Percentiles rank a stretch among this genome's conserved stretches.
Evolutionary conservation across 1,140 invertebrate species (phyloP).

Genomic region (Chelonus insularis): DNA sequence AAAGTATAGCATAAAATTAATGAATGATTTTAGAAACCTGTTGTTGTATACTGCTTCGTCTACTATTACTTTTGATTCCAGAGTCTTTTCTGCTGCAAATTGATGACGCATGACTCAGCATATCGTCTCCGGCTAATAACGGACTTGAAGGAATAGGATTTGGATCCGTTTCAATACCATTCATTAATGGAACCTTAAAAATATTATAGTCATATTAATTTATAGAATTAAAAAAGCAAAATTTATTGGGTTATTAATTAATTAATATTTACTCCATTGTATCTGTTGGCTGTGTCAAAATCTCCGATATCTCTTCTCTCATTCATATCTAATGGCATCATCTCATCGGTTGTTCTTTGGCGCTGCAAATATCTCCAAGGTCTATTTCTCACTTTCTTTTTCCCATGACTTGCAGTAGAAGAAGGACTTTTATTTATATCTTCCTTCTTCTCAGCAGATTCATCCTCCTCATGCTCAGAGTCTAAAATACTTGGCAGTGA

Average conservation of each 20-base stretch:
- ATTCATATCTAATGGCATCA: conserved; percentile 47
- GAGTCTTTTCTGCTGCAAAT: conserved; percentile 85
- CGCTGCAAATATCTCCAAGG: conserved; percentile 54
- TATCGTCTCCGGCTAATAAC: conserved; percentile 63
- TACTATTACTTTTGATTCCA: conserved; percentile 81
- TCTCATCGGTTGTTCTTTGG: conserved; percentile 55
- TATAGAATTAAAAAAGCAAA: no score
- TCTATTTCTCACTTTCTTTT: conserved; percentile 48
- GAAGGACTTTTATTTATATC: conserved; percentile 64
- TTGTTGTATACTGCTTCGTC: conserved; percentile 81
- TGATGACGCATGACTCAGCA: conserved; percentile 72
- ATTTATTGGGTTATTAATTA: no score
- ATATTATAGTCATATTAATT: conserved; percentile 2
- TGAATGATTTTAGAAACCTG: no score
- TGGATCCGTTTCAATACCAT: conserved; percentile 54
- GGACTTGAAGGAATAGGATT: conserved; percentile 57
- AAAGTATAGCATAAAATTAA: conserved; percentile 10
- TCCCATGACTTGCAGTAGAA: conserved; percentile 61
- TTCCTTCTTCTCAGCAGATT: conserved; percentile 55
- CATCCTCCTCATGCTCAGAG: conserved; percentile 69
- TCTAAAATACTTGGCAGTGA: conserved; percentile 78
- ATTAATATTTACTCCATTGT: conserved; percentile 34
- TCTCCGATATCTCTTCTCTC: conserved; percentile 18
- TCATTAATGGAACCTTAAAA: conserved; percentile 40
- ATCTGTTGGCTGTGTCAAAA: conserved; percentile 36